Conservation (phyloP, 2,888 invertebrate species). For the Brachypalpus laphriformis region DNA sequence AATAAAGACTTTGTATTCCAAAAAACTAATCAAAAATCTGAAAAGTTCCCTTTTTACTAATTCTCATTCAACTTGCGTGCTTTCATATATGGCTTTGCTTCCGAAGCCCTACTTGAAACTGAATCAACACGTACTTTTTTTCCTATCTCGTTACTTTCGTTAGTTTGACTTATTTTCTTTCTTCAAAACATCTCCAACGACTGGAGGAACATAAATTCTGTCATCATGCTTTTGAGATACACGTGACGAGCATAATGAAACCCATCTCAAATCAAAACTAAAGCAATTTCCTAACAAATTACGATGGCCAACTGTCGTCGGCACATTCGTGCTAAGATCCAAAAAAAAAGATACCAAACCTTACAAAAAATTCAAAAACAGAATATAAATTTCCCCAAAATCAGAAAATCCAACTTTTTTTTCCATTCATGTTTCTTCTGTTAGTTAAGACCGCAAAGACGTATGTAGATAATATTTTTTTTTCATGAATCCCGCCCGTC, state of each 20-base stretch:
- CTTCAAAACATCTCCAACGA: conserved; percentile 22
- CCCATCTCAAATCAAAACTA: conserved; percentile 48
- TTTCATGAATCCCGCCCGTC: neutral
- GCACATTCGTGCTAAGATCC: conserved; percentile 26
- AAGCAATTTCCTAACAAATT: conserved; percentile 35
- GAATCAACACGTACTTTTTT: neutral
- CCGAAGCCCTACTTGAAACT: neutral
- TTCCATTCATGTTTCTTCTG: neutral
- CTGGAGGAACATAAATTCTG: conserved; percentile 38
- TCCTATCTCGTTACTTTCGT: neutral
- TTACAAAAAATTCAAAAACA: conserved; percentile 1
- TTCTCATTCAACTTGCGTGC: conserved; percentile 10
- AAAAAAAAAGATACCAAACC: conserved; percentile 12
- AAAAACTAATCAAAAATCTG: neutral
- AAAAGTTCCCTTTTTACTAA: neutral
- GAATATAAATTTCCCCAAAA: conserved; percentile 16
- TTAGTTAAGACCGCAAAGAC: conserved; percentile 24
- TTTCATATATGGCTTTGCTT: neutral
- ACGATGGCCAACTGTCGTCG: conserved; percentile 22
- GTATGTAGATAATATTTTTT: neutral
- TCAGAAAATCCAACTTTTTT: conserved; percentile 7
- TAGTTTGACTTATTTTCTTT: neutral
- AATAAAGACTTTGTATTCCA: too few species aligned
- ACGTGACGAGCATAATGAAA: conserved; percentile 52
- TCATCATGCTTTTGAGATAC: conserved; percentile 39